A percentile compares a stretch with the other conserved stretches of the same genome.
Conservation (phyloP, 2,797 vertebrate species). For the Semotilus atromaculatus region DNA sequence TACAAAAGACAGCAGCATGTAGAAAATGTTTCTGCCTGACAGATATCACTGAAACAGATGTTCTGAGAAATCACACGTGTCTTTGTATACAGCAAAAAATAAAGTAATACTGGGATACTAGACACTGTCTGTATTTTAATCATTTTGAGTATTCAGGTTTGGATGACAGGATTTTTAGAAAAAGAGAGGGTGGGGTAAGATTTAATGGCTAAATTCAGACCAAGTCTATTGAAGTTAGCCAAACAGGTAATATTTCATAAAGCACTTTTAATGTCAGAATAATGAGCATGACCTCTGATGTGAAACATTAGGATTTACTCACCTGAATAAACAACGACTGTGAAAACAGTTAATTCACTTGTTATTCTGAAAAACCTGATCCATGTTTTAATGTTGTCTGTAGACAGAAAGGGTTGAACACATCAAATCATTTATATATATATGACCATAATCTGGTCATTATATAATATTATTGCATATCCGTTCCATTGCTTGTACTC, state of each 20-base stretch:
- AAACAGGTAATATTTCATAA: too few species aligned
- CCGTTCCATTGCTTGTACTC: not conserved
- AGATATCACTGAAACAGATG: not conserved
- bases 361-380: not conserved
- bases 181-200: too few species aligned
- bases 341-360: not conserved
- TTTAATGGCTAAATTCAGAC: too few species aligned
- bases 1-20: too few species aligned
- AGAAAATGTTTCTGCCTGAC: not conserved
- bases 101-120: not conserved
- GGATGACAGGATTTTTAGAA: not conserved
- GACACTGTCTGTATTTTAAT: not conserved
- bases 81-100: not conserved
- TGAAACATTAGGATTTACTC: not conserved
- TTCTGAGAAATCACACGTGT: not conserved
- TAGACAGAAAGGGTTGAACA: not conserved
- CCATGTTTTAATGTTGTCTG: conserved; percentile 1
- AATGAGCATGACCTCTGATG: not conserved
- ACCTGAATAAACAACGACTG: not conserved
- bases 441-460: too few species aligned
- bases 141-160: not conserved
- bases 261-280: not conserved
- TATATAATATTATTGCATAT: not conserved
- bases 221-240: not conserved
- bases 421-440: too few species aligned